Conservation (phyloP, 2,888 invertebrate genomes). For the Stenodema calcarata region DNA sequence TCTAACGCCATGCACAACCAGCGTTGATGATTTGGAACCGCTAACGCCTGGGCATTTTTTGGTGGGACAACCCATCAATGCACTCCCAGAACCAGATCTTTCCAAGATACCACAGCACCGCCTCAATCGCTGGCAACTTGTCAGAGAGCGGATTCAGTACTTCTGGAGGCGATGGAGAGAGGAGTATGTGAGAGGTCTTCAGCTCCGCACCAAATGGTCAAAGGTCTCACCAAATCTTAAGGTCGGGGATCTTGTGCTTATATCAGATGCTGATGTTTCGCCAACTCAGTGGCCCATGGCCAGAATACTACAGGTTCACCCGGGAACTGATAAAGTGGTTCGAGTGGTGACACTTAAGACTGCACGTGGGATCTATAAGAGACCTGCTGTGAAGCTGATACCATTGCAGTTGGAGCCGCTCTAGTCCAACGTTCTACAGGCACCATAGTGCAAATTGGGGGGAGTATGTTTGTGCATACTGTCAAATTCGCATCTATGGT, state of each 20-base stretch:
- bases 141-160: constrained; percentile 51
- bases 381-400: neutral
- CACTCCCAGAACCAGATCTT: constrained; percentile 56
- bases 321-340: neutral
- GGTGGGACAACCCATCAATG: no score
- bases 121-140: constrained; percentile 57
- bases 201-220: neutral
- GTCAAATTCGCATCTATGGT: no score
- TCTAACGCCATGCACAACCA: neutral
- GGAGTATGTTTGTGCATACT: no score
- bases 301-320: neutral
- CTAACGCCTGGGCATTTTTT: no score
- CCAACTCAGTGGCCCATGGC: neutral
- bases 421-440: no score
- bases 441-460: no score
- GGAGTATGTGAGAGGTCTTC: no score
- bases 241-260: neutral
- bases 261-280: neutral
- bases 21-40: no score
- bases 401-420: no score
- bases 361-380: neutral
- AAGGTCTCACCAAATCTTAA: neutral
- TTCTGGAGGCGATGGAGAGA: neutral
- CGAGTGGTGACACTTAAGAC: neutral
- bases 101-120: constrained; percentile 45